Evolutionary conservation across 2,888 invertebrate genomes (phyloP), one percentile per base, ranked within the genome.

Genomic region (Oxyteleia sp.): DNA sequence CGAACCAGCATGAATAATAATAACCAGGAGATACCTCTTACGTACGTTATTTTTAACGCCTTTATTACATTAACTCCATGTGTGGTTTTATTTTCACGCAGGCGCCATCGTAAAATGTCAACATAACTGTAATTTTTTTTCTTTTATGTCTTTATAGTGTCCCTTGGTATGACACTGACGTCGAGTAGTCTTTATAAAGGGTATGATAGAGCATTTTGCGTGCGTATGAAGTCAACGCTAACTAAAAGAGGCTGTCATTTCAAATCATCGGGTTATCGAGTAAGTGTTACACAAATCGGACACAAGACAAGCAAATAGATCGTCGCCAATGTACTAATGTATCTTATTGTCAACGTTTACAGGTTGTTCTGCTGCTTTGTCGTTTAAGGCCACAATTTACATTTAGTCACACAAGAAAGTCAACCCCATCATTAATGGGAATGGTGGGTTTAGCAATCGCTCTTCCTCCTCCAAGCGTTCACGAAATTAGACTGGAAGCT

Each of bases 161-260:
- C 98, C 68, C 95, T 97, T 85, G 95, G 96, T 92, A 98, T 98
- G 98, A 95, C 96, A 68, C 94, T 98, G 87, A 95, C 95, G 59
- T 95, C 96, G 11, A 95, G 95, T 78, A 95, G 96, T 72, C 92
- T 94, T 45, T 98, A 96, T 94, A 96, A 97, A 92, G 98, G 98
- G 41, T 96, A 97, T 94, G 98, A 98, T 90, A 94, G 98, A 90
- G 97, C 98, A 47, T 98, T 98, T 94, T 99, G 99, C 94, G 95
- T 99, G 57, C 95, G 99, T 87, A 99, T 99, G 99, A 99, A 99
- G 93, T 99, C 99, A 69, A 99, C 99, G 0, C 95, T 99, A 83
- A 99, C 99, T 59, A 99, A 99, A 94, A 95, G 99, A 90, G 99
- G 99, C 79, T 99, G 99, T 93, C 98, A 98, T 94, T 98, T 98